These are phyloP conservation scores for Clarias magur DNA, from an alignment of 2,113 vertebrate species.

Conservation along the genomic window DNA sequence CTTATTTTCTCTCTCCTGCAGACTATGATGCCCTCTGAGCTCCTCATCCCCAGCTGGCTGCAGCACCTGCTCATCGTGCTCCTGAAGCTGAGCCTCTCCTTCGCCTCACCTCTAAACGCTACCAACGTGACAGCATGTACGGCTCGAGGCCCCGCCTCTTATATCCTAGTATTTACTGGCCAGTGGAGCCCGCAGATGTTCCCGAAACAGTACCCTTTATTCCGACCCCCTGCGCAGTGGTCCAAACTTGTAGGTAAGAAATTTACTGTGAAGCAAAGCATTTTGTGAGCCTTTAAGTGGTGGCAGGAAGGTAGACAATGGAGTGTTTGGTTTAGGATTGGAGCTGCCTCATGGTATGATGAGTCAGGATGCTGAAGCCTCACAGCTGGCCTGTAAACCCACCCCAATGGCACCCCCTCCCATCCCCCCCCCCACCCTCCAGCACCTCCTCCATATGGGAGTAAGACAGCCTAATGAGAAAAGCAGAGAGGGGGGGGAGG, in stretches of 20 bases:
- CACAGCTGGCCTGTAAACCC: slow-evolving; percentile 50
- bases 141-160: slow-evolving; percentile 74
- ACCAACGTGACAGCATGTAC: slow-evolving; percentile 67
- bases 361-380: slow-evolving; percentile 39
- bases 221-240: slow-evolving; percentile 80
- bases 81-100: slow-evolving; percentile 64
- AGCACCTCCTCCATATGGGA: slow-evolving; percentile 31
- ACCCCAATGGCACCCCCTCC: slow-evolving; percentile 20
- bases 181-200: slow-evolving; percentile 78
- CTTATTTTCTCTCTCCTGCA: slow-evolving; percentile 57
- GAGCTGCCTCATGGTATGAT: slow-evolving; percentile 40
- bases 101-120: slow-evolving; percentile 57
- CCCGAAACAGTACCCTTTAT: slow-evolving; percentile 79
- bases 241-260: slow-evolving; percentile 77
- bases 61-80: slow-evolving; percentile 68
- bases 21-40: slow-evolving; percentile 73
- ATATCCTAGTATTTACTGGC: slow-evolving; percentile 78
- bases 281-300: background rate
- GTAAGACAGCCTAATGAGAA: slow-evolving; percentile 58
- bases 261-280: background rate
- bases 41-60: slow-evolving; percentile 67
- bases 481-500: slow-evolving; percentile 54
- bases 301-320: background rate
- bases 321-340: background rate
- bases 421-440: slow-evolving; percentile 29